Evolutionary conservation across 1,140 invertebrate species (phyloP).

Genomic region (Brachionus calyciflorus): DNA sequence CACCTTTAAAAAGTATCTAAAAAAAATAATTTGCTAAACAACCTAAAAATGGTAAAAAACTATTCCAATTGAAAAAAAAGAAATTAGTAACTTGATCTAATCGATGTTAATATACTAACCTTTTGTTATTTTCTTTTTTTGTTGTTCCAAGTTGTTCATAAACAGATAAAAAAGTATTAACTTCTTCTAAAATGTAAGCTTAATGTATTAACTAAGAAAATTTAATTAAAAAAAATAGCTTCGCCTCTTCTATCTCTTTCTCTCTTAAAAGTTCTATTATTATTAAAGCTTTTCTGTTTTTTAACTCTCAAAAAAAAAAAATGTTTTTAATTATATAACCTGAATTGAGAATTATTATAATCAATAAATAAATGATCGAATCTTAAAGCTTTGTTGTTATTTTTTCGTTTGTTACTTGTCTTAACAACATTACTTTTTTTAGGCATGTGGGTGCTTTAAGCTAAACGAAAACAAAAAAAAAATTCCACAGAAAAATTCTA

Average conservation of each 20-base stretch:
- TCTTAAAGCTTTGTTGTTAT: background rate
- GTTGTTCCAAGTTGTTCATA: too few species aligned
- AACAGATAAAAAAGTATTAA: conserved; percentile 29
- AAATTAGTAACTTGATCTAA: conserved; percentile 8
- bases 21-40: too few species aligned
- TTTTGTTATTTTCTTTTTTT: too few species aligned
- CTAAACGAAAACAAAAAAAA: too few species aligned
- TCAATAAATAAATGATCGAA: conserved; percentile 19
- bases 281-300: conserved; percentile 2
- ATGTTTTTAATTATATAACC: conserved; percentile 12
- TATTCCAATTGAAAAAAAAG: too few species aligned
- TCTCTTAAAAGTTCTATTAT: background rate
- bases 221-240: background rate
- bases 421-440: too few species aligned
- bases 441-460: too few species aligned
- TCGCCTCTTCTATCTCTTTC: conserved; percentile 4
- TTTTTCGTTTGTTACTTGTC: background rate
- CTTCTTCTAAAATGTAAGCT: conserved; percentile 17
- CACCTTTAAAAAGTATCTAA: too few species aligned
- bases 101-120: conserved; percentile 12
- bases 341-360: conserved; percentile 25
- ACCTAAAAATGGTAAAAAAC: too few species aligned
- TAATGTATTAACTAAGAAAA: too few species aligned
- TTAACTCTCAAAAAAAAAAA: background rate
- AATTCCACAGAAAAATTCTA: too few species aligned